A percentile compares a stretch with the other conserved stretches of the same genome.
phyloP scores from a whole-genome alignment of 2,797 vertebrate species.

The Cyprinella venusta region DNA sequence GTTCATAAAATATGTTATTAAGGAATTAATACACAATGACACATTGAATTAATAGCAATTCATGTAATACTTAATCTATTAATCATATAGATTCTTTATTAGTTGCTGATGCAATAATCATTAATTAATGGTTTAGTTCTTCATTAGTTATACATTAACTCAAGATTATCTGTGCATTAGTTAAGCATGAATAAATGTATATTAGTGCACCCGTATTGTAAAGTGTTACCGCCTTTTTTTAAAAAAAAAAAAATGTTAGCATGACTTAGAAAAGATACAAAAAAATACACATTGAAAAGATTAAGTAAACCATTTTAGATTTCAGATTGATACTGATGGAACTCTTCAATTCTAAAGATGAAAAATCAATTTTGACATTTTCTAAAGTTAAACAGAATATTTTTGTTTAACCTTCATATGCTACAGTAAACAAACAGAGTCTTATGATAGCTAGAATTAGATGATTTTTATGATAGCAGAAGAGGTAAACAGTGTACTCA shows the following conservation, averaged over 20 bases:
- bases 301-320: not conserved
- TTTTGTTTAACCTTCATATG: not conserved
- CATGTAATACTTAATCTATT: too few species aligned
- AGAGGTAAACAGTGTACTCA: conserved; percentile 29
- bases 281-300: not conserved
- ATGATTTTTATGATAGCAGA: conserved; percentile 23
- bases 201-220: too few species aligned
- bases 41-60: too few species aligned
- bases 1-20: too few species aligned
- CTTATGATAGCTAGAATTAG: conserved; percentile 9
- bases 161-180: too few species aligned
- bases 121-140: too few species aligned
- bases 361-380: not conserved
- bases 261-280: not conserved
- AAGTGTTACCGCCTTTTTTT: too few species aligned
- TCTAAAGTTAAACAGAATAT: not conserved
- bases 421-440: not conserved
- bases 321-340: not conserved
- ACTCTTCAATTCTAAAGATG: not conserved
- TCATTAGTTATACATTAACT: too few species aligned
- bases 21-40: too few species aligned
- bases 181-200: too few species aligned
- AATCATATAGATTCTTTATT: too few species aligned
- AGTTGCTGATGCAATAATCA: too few species aligned
- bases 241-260: not conserved